These are phyloP conservation scores for Cepaea nemoralis DNA, from an alignment of 1,140 invertebrate species.

Conservation along the genomic window DNA sequence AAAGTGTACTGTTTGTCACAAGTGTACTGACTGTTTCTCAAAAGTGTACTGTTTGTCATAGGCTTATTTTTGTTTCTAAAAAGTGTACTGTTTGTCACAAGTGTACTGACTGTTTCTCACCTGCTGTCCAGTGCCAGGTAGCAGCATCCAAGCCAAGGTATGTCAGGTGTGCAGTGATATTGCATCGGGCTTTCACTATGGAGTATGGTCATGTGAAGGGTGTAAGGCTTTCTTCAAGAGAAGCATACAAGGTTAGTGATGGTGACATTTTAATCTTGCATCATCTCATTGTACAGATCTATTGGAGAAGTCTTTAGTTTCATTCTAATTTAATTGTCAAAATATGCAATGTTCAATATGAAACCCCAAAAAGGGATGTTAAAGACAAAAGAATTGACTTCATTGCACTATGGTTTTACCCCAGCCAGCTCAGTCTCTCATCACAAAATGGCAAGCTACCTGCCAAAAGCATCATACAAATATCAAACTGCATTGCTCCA, in stretches of 20 bases:
- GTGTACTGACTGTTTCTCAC: neutral
- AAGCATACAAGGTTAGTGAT: slow-evolving; percentile 67
- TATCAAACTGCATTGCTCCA: no score
- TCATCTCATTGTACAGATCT: neutral
- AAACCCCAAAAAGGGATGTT: no score
- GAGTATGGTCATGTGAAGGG: slow-evolving; percentile 72
- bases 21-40: slow-evolving; percentile 5
- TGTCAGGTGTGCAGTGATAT: slow-evolving; percentile 71
- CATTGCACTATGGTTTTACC: no score
- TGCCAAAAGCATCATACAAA: no score
- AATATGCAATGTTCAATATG: no score
- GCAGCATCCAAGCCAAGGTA: slow-evolving; percentile 51
- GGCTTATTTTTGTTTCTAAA: neutral
- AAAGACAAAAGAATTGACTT: no score
- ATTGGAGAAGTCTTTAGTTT: no score
- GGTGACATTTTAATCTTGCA: no score
- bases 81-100: neutral
- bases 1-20: neutral
- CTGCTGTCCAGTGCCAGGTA: slow-evolving; percentile 39
- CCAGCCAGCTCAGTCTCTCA: no score
- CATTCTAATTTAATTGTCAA: no score
- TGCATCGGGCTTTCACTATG: slow-evolving; percentile 72
- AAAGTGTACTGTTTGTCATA: no score
- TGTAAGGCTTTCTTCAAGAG: slow-evolving; percentile 72
- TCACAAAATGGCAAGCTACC: no score